Evolutionary conservation across 2,888 invertebrate genomes (phyloP).

Genomic region (Sericinus montela): DNA sequence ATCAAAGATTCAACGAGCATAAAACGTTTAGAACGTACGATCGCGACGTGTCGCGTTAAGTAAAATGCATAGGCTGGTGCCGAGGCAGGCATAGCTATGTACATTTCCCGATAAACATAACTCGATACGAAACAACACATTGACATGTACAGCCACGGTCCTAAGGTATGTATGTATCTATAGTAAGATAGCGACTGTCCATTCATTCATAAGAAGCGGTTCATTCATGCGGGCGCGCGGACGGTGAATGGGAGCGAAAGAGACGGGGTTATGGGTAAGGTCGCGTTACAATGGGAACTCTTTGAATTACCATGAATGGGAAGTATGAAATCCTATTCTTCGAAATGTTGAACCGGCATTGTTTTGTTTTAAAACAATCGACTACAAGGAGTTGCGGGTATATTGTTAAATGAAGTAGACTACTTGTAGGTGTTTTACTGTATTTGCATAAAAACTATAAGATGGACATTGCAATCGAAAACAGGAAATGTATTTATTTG

Average conservation of each 20-base stretch:
- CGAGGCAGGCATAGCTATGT: not conserved
- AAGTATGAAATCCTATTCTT: conserved; percentile 58
- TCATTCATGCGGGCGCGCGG: conserved; percentile 70
- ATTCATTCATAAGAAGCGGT: conserved; percentile 78
- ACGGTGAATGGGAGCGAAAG: conserved; percentile 72
- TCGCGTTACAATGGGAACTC: conserved; percentile 54
- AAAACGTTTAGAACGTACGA: not conserved
- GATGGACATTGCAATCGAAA: no score
- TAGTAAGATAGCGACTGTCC: conserved; percentile 70
- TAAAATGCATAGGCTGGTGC: conserved; percentile 4
- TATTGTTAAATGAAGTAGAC: conserved; percentile 33
- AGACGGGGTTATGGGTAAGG: conserved; percentile 56
- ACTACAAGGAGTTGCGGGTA: conserved; percentile 25
- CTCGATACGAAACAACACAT: conserved; percentile 47
- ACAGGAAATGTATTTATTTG: no score
- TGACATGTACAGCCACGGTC: conserved; percentile 38
- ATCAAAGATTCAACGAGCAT: not conserved
- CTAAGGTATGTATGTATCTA: conserved; percentile 51
- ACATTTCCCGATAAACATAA: conserved; percentile 37
- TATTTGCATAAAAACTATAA: no score
- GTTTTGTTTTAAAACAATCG: conserved; percentile 65
- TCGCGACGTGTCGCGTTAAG: not conserved
- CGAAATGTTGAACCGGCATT: conserved; percentile 57
- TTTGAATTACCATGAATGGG: conserved; percentile 51
- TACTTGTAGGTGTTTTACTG: not conserved